Evolutionary conservation across 1,140 invertebrate genomes (phyloP), one percentile per base, ranked within the genome.

Genomic region (Panagrolaimus sp.): DNA sequence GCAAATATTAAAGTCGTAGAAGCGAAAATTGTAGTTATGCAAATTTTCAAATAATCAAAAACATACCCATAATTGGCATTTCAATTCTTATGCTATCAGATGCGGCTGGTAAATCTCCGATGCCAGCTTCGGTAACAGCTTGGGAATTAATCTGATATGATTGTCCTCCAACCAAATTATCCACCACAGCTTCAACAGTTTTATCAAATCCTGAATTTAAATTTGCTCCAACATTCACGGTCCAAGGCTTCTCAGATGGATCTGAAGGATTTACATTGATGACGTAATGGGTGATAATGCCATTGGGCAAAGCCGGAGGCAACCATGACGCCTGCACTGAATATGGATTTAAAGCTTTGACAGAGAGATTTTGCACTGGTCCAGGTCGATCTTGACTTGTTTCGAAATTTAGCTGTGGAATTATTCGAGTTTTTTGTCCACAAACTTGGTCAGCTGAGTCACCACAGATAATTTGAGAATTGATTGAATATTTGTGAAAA

Each of bases 111-210:
- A 44, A 43, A 28, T 72, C 70, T 14, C 78, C 73, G 12, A 65
- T 63, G 14, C 79, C 79, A 21, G 79, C 79, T 71, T 81, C 81
- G 24, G 71, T 81, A 15, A 82, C 77, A 12, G 80, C 80, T 28
- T 68, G 52, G n/a, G 83, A 73, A 62, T 70, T 67, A 47, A 81
- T 62, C 26, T 69, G 67, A 68, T 81, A 81, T 10, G 55, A 65
- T 47, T 71, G 71, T 47, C 81, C 79, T 24, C 79, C 79, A 55
- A 79, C 63, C 15, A 81, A 55, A 46, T 74, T 70, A 62, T 81
- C 80, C 38, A 81, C 65, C 17, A 80, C 68, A 12, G 73, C 70
- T 15, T 71, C 68, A 66, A 70, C 48, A 26, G 63, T 44, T 17
- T 64, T 68, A 47, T 75, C 68, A 38, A 43, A 47, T 5, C 67